phyloP scores from a whole-genome alignment of 2,797 vertebrate species.

The Tadarida brasiliensis region DNA sequence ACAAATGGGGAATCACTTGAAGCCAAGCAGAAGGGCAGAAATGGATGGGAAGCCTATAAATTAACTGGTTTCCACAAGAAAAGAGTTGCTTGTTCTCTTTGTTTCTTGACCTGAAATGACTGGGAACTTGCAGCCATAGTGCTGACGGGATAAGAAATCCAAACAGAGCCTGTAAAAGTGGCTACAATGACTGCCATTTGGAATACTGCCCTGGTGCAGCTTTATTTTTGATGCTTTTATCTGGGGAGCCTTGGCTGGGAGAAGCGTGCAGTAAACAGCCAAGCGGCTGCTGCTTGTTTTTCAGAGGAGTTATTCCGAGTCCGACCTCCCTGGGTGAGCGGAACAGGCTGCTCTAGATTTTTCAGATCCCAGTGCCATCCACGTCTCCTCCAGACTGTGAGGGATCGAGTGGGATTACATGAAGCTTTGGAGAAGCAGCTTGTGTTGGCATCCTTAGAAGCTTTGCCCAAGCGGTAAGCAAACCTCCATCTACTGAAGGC shows the following conservation, averaged over 20 bases:
- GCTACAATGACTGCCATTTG: neutral
- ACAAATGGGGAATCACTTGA: slow-evolving; percentile 1
- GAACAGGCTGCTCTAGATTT: slow-evolving; percentile 68
- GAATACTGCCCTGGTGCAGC: neutral
- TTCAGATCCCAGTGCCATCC: slow-evolving; percentile 59
- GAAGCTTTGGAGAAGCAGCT: slow-evolving; percentile 75
- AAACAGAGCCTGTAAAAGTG: neutral
- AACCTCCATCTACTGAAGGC: neutral
- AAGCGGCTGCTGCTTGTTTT: slow-evolving; percentile 55
- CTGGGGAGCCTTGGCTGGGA: neutral
- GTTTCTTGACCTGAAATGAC: slow-evolving; percentile 26
- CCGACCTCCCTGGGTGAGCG: slow-evolving; percentile 89
- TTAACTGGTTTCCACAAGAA: neutral
- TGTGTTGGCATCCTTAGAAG: slow-evolving; percentile 66
- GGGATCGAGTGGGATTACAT: slow-evolving; percentile 3
- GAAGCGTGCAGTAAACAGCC: neutral
- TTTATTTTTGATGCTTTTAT: slow-evolving; percentile 35
- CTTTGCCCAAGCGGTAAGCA: slow-evolving; percentile 81
- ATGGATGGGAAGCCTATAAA: neutral
- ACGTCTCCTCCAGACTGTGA: slow-evolving; percentile 46
- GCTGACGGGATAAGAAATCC: neutral
- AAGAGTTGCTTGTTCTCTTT: slow-evolving; percentile 49
- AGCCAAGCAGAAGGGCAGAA: neutral
- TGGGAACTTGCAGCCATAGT: neutral
- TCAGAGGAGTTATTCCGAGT: slow-evolving; percentile 87